Percentiles rank a stretch among this genome's conserved stretches.
Conservation (phyloP, 2,797 vertebrate genomes). For the Hylomyscus alleni region DNA sequence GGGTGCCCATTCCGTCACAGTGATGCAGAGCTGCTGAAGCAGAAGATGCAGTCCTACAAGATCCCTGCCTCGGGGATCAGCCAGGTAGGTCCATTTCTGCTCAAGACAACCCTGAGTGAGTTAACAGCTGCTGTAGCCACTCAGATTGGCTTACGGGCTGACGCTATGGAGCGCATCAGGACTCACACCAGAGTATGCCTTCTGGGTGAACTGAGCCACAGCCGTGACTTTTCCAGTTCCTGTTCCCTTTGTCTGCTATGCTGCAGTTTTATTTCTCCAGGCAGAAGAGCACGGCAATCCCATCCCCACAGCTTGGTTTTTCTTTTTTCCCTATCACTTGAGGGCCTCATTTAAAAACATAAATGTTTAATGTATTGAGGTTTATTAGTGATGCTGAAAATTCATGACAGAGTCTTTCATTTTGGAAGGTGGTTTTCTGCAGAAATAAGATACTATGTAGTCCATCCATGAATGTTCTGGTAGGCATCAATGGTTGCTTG, state of each 20-base stretch:
- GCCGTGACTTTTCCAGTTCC: slow-evolving; percentile 63
- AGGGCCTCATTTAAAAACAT: slow-evolving; percentile 26
- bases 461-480: slow-evolving; percentile 1
- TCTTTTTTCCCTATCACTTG: slow-evolving; percentile 2
- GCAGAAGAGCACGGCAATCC: background rate
- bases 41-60: slow-evolving; percentile 97
- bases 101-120: slow-evolving; percentile 36
- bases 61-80: slow-evolving; percentile 92
- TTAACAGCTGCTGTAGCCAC: background rate
- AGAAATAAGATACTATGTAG: background rate
- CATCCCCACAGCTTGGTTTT: background rate
- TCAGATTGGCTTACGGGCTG: slow-evolving; percentile 42
- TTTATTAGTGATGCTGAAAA: slow-evolving; percentile 75
- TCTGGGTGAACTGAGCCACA: slow-evolving; percentile 38
- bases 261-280: slow-evolving; percentile 65
- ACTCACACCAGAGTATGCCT: slow-evolving; percentile 17
- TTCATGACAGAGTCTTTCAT: slow-evolving; percentile 69
- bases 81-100: slow-evolving; percentile 89
- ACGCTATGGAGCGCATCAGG: background rate
- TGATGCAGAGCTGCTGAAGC: slow-evolving; percentile 96
- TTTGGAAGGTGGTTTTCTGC: slow-evolving; percentile 69
- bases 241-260: background rate
- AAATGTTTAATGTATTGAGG: slow-evolving; percentile 66
- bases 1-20: slow-evolving; percentile 99
- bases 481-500: slow-evolving; percentile 43